Conservation (phyloP, 2,113 vertebrate genomes). For the Lasiurus cinereus region DNA sequence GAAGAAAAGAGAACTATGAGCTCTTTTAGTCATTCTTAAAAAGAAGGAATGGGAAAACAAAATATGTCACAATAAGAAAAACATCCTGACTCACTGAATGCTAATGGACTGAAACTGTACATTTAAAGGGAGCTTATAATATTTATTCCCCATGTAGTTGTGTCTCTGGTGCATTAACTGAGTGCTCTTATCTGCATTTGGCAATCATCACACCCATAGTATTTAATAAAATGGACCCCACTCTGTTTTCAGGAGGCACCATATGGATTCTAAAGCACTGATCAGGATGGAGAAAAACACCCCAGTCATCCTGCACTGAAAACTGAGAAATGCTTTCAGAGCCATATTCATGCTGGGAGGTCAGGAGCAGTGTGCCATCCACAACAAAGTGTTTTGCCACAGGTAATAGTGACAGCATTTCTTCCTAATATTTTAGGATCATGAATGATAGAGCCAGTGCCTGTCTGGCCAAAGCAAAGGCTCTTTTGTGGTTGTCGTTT, state of each 20-base stretch:
- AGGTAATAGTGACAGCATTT: background rate
- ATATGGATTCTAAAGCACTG: background rate
- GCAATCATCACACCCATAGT: background rate
- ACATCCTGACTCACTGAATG: background rate
- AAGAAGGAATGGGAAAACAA: constrained; percentile 14
- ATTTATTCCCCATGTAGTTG: background rate
- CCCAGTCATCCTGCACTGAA: background rate
- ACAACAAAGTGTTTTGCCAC: constrained; percentile 36
- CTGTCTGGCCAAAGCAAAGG: background rate
- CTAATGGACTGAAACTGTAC: background rate
- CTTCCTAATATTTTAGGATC: background rate
- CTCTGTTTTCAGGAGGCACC: constrained; percentile 29
- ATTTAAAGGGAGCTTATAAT: background rate
- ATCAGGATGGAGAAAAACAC: constrained; percentile 43
- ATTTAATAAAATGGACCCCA: constrained; percentile 23
- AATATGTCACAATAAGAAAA: background rate
- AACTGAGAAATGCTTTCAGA: background rate
- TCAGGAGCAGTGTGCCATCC: constrained; percentile 34
- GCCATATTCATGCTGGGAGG: background rate
- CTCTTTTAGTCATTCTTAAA: background rate
- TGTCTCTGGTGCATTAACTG: background rate
- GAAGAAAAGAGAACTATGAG: background rate
- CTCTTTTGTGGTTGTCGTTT: background rate
- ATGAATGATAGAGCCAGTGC: background rate
- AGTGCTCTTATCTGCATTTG: background rate